Evolutionary conservation across 1,140 invertebrate genomes (phyloP).

Genomic region (Maconellicoccus hirsutus): DNA sequence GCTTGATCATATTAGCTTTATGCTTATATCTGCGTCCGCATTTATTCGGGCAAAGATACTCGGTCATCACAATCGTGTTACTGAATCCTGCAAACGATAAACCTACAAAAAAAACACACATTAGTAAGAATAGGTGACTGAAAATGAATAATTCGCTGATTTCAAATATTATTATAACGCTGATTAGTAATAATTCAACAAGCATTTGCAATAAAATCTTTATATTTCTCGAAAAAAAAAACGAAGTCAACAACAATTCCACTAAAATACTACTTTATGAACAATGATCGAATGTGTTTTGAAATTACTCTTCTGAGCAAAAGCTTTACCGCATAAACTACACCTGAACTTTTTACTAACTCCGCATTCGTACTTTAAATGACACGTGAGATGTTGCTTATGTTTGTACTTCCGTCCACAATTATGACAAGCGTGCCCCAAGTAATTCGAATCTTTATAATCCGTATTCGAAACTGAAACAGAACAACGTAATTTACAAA

Average conservation of each 20-base stretch:
- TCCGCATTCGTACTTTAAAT: conserved; percentile 42
- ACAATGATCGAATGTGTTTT: conserved; percentile 14
- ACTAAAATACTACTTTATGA: conserved; percentile 15
- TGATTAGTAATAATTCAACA: not conserved
- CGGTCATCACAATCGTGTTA: not conserved
- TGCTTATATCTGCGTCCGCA: conserved; percentile 18
- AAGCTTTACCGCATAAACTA: conserved; percentile 36
- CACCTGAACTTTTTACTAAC: conserved; percentile 44
- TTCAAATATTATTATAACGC: too few relatives aligned
- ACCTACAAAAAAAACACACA: not conserved
- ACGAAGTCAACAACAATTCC: not conserved
- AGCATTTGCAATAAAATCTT: not conserved
- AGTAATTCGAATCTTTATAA: not conserved
- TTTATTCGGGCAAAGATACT: not conserved
- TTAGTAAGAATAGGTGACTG: not conserved
- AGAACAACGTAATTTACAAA: not conserved
- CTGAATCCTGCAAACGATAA: not conserved
- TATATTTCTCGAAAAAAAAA: not conserved
- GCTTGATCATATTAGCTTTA: conserved; percentile 36
- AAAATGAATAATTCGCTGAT: too few relatives aligned
- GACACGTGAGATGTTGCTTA: conserved; percentile 38
- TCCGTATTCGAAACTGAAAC: not conserved
- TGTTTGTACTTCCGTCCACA: conserved; percentile 40
- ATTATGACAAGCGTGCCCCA: conserved; percentile 33
- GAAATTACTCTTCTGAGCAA: conserved; percentile 20